Evolutionary conservation across 2,113 vertebrate genomes (phyloP).

Genomic region (Notiomystis cincta): DNA sequence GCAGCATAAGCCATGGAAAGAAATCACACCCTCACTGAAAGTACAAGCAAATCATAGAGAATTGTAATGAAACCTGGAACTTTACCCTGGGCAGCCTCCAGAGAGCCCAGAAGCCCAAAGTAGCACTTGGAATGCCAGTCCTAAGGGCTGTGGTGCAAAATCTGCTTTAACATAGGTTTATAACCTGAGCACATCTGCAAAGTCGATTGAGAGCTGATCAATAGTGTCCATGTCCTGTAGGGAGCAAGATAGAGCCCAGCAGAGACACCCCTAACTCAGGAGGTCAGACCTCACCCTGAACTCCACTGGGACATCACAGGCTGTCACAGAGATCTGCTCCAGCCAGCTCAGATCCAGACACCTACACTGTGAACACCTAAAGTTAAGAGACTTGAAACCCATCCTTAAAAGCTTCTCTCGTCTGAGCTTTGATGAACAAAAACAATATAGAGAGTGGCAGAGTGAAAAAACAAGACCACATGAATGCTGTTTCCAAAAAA

Average conservation of each 20-base stretch:
- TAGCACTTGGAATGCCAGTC: not conserved
- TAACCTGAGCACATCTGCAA: not conserved
- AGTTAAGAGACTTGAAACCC: not conserved
- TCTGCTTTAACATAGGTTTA: not conserved
- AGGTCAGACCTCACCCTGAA: not conserved
- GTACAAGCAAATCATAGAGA: not conserved
- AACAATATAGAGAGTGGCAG: not conserved
- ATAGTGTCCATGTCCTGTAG: not conserved
- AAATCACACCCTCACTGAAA: not conserved
- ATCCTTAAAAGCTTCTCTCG: not conserved
- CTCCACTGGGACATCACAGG: not conserved
- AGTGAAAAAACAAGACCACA: not conserved
- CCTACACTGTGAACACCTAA: not conserved
- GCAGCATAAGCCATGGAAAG: not conserved
- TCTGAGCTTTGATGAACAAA: not conserved
- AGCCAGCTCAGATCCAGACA: not conserved
- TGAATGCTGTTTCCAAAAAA: not conserved
- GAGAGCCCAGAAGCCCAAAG: not conserved
- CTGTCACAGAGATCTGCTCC: not conserved
- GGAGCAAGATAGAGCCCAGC: not conserved
- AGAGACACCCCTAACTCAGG: not conserved
- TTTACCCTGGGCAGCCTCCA: not conserved
- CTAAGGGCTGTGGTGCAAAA: not conserved
- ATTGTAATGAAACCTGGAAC: not conserved
- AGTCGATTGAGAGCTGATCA: not conserved